A percentile compares a stretch with the other conserved stretches of the same genome.
These are phyloP conservation scores for Spodoptera litura DNA, from an alignment of 1,140 invertebrate genomes.

Conservation along the genomic window DNA sequence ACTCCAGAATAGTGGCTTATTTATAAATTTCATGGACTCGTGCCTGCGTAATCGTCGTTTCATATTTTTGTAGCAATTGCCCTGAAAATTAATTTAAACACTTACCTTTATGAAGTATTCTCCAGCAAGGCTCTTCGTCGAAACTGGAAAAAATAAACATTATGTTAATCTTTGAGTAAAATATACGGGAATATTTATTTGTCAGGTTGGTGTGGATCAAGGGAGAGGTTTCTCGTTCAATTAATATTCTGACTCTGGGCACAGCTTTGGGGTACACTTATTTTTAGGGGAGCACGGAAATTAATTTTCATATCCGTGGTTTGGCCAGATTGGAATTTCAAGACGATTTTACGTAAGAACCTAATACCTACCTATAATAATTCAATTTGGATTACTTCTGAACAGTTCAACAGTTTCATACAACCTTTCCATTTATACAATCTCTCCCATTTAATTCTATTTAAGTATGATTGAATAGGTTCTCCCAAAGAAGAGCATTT, in stretches of 20 bases:
- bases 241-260: constrained; percentile 42
- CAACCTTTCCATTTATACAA: not conserved
- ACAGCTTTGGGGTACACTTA: constrained; percentile 35
- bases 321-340: constrained; percentile 32
- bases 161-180: constrained; percentile 23
- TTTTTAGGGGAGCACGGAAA: constrained; percentile 47
- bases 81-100: constrained; percentile 20
- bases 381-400: no score
- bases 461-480: no score
- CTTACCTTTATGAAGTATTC: constrained; percentile 37
- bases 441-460: no score
- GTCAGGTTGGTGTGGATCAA: constrained; percentile 31
- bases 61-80: not conserved
- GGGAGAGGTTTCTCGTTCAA: constrained; percentile 28
- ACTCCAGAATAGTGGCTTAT: not conserved
- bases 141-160: constrained; percentile 32
- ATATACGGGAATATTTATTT: constrained; percentile 35
- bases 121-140: constrained; percentile 11
- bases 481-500: not conserved
- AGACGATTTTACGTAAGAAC: not conserved
- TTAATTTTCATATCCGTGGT: constrained; percentile 49
- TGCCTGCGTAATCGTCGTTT: not conserved
- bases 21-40: not conserved
- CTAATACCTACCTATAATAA: no score
- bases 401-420: no score